Evolutionary conservation across 1,140 invertebrate genomes (phyloP), one percentile per base, ranked within the genome.

Genomic region (Oedothorax gibbosus): DNA sequence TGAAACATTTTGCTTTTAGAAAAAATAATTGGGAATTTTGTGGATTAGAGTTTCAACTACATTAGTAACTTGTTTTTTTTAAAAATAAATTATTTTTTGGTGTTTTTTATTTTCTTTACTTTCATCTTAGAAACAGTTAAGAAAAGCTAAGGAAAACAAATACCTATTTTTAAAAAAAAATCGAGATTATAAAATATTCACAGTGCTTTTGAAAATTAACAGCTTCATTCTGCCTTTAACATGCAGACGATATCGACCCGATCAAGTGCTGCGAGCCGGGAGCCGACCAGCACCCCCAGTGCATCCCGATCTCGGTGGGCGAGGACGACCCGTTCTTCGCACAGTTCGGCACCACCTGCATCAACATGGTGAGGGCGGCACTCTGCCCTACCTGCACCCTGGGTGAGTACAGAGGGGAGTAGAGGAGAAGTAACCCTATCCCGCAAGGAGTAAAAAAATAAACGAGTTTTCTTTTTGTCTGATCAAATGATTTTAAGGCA

Each of bases 291-390:
- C 90, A 91, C 80, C 90, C 90, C 51, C 91, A 92, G 20, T 99
- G 97, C 90, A 96, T 94, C 87, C 95, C 97, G 0, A 96, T 99
- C 85, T 89, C 94, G 0, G 93, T 98, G 14, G 94, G 96, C 2
- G 88, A 91, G 0, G 92, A 96, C 87, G 97, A 99, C 90, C 95
- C 94, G 0, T 92, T 95, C 14, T 95, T 95, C 88, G 90, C 91
- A 3, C 91, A 91, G 73, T 92, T 91, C 54, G 92, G 93, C 20
- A 93, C 93, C 14, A 91, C 93, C 76, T 97, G 96, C 88, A 93
- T 96, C 90, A 96, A 96, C 90, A 96, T 97, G 88, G 94, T 96
- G 0, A 92, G 96, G 86, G 95, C 94, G 11, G 93, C 90, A 72
- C 86, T 89, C 9, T 87, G 87, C 78, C 85, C 87, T 3, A 86